phyloP scores from a whole-genome alignment of 2,888 invertebrate genomes.

The Pandemis cinnamomeana region DNA sequence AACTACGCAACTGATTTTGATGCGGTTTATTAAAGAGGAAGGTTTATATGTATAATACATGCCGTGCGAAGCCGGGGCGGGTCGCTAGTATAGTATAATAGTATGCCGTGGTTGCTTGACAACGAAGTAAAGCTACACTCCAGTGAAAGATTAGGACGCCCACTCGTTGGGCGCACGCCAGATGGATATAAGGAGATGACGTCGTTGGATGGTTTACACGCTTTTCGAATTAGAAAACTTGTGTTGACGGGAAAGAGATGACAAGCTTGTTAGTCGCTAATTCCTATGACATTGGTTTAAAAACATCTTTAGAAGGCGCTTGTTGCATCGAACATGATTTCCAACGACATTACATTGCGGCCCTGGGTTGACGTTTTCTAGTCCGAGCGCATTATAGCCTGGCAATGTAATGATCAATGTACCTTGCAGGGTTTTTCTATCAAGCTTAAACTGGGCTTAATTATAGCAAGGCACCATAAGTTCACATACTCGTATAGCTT shows the following conservation, averaged over 20 bases:
- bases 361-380: too few relatives aligned
- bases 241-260: background rate
- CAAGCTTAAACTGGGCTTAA: too few relatives aligned
- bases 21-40: too few relatives aligned
- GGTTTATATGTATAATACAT: too few relatives aligned
- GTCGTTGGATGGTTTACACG: conserved; percentile 26
- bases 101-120: background rate
- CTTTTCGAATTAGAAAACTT: conserved; percentile 21
- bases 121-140: background rate
- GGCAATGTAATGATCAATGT: too few relatives aligned
- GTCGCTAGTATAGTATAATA: background rate
- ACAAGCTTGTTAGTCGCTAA: background rate
- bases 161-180: conserved; percentile 36
- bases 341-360: too few relatives aligned
- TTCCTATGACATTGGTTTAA: conserved; percentile 1
- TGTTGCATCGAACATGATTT: too few relatives aligned
- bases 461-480: too few relatives aligned
- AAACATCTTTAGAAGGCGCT: background rate
- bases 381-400: too few relatives aligned
- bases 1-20: too few relatives aligned
- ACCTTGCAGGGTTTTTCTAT: too few relatives aligned
- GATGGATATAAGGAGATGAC: conserved; percentile 21
- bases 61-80: background rate
- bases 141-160: conserved; percentile 30
- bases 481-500: too few relatives aligned